Conservation (phyloP, 2,888 invertebrate species). For the Eilema griseolum region DNA sequence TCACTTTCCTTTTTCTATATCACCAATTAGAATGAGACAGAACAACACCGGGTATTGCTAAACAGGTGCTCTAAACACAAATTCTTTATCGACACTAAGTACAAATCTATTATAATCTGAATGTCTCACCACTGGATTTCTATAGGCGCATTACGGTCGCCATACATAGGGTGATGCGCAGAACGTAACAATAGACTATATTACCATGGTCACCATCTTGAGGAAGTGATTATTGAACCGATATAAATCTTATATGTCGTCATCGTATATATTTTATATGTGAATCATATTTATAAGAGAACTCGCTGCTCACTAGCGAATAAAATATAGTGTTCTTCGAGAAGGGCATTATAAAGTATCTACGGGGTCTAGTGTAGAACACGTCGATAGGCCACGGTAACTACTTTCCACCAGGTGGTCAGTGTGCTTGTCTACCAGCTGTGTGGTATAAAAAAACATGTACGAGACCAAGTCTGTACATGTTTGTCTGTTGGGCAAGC, state of each 20-base stretch:
- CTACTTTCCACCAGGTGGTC: too few relatives aligned
- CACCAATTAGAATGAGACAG: background rate
- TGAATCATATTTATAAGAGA: background rate
- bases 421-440: too few relatives aligned
- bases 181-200: constrained; percentile 45
- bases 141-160: constrained; percentile 50
- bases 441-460: too few relatives aligned
- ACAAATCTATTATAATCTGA: constrained; percentile 26
- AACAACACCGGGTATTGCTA: background rate
- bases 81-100: constrained; percentile 14
- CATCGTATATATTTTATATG: constrained; percentile 16
- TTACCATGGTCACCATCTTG: constrained; percentile 26
- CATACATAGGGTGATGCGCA: constrained; percentile 44
- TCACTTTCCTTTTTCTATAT: background rate
- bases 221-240: constrained; percentile 24
- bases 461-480: too few relatives aligned
- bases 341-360: too few relatives aligned
- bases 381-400: too few relatives aligned
- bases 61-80: constrained; percentile 29
- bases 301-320: too few relatives aligned
- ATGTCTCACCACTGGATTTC: constrained; percentile 33
- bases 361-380: too few relatives aligned
- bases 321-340: too few relatives aligned
- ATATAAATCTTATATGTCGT: constrained; percentile 14
- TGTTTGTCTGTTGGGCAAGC: too few relatives aligned